These are phyloP conservation scores for Capitella teleta DNA, from an alignment of 1,140 invertebrate genomes.

Conservation along the genomic window DNA sequence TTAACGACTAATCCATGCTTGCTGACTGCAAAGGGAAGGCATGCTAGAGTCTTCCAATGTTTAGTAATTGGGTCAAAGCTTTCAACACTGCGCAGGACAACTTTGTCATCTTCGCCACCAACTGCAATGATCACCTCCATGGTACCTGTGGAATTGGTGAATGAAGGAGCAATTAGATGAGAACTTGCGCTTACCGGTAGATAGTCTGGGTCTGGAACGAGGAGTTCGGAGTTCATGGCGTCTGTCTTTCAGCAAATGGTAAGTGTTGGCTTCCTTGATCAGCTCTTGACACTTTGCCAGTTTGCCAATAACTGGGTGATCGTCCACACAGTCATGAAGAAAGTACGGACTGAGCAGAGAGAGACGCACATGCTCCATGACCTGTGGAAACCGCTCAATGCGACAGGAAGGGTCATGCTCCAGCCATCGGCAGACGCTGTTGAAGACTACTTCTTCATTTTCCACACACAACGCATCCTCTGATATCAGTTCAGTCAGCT, in stretches of 20 bases:
- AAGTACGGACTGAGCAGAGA: slow-evolving; percentile 49
- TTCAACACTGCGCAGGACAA: slow-evolving; percentile 48
- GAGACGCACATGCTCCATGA: slow-evolving; percentile 46
- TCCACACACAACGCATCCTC: slow-evolving; percentile 45
- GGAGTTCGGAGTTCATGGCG: slow-evolving; percentile 32
- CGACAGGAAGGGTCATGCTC: slow-evolving; percentile 33
- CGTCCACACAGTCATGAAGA: slow-evolving; percentile 46
- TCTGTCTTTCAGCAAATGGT: slow-evolving; percentile 46
- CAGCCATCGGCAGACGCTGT: slow-evolving; percentile 44
- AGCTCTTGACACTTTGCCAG: slow-evolving; percentile 36
- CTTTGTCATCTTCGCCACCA: slow-evolving; percentile 50
- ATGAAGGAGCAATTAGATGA: background rate
- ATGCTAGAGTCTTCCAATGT: slow-evolving; percentile 24
- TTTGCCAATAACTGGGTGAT: slow-evolving; percentile 29
- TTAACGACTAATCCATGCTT: slow-evolving; percentile 49
- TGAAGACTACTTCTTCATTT: slow-evolving; percentile 47
- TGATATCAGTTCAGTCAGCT: slow-evolving; percentile 43
- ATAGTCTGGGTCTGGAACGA: slow-evolving; percentile 38
- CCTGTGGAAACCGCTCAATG: slow-evolving; percentile 23
- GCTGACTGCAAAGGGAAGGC: slow-evolving; percentile 36
- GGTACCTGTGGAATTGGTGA: slow-evolving; percentile 27
- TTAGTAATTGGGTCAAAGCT: slow-evolving; percentile 41
- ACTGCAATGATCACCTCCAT: slow-evolving; percentile 48
- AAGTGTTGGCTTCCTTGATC: slow-evolving; percentile 46
- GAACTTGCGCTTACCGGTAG: slow-evolving; percentile 19